Conservation (phyloP, 2,113 vertebrate genomes). For the Galemys pyrenaicus region DNA sequence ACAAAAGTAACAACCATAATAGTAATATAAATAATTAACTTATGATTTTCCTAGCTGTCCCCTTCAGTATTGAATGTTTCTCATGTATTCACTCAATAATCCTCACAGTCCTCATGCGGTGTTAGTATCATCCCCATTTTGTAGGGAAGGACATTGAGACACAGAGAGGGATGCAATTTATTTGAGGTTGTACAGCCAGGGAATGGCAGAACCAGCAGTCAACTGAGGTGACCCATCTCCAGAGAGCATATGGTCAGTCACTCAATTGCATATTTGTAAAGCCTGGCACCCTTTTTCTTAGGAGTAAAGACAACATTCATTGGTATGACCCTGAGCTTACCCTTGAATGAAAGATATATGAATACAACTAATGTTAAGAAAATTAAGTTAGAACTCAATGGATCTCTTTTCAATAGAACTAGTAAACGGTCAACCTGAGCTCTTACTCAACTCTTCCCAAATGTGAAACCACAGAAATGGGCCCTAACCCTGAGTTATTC, state of each 20-base stretch:
- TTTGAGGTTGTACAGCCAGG: background rate
- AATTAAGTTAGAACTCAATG: background rate
- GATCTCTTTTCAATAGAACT: background rate
- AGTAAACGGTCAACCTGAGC: background rate
- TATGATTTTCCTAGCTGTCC: background rate
- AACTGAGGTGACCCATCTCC: background rate
- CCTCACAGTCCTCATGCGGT: background rate
- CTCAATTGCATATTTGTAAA: background rate
- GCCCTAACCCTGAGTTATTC: background rate
- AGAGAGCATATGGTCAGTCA: background rate
- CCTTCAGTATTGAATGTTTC: background rate
- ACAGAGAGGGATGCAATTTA: background rate
- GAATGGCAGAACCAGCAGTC: background rate
- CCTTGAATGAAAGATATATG: background rate
- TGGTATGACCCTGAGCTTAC: background rate
- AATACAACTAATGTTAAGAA: background rate
- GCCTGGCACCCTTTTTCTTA: background rate
- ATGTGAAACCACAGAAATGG: background rate
- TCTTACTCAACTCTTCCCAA: background rate
- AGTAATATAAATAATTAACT: slow-evolving; percentile 1
- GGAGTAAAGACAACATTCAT: background rate
- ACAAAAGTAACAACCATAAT: background rate
- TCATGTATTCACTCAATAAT: background rate
- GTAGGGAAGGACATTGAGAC: background rate
- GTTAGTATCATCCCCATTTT: background rate